These are phyloP conservation scores for Busseola fusca DNA, from an alignment of 2,888 invertebrate species.

Conservation along the genomic window DNA sequence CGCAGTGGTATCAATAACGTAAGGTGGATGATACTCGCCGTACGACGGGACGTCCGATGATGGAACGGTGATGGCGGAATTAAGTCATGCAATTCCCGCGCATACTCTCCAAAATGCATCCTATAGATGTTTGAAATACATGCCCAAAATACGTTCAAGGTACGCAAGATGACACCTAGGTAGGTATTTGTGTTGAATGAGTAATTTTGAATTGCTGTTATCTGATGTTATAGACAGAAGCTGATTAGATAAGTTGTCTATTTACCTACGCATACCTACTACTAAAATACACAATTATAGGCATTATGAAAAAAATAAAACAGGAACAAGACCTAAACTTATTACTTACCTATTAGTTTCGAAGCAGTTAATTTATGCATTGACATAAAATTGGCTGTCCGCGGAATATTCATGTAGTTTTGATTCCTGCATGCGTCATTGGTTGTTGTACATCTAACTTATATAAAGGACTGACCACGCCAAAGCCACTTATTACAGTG, in stretches of 20 bases:
- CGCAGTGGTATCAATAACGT: too few relatives aligned
- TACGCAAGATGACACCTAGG: background rate
- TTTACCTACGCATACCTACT: background rate
- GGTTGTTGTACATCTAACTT: background rate
- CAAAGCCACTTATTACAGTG: background rate
- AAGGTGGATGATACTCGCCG: too few relatives aligned
- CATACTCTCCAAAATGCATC: too few relatives aligned
- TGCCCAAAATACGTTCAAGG: too few relatives aligned
- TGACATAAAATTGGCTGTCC: background rate
- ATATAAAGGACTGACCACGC: background rate
- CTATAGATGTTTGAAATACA: background rate
- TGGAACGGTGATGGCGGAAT: too few relatives aligned
- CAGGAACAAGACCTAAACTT: background rate
- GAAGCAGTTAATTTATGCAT: background rate
- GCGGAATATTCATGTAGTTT: too few relatives aligned
- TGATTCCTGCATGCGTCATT: background rate
- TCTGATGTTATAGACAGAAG: background rate
- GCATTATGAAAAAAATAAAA: background rate
- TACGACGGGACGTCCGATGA: too few relatives aligned
- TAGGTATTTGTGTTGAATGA: background rate
- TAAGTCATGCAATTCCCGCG: too few relatives aligned
- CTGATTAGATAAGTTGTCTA: background rate
- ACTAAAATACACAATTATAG: background rate
- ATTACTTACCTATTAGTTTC: background rate
- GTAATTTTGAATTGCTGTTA: background rate